A percentile compares a stretch with the other conserved stretches of the same genome.
These are phyloP conservation scores for Hyposoter dolosus DNA, from an alignment of 2,888 invertebrate genomes.

Conservation along the genomic window DNA sequence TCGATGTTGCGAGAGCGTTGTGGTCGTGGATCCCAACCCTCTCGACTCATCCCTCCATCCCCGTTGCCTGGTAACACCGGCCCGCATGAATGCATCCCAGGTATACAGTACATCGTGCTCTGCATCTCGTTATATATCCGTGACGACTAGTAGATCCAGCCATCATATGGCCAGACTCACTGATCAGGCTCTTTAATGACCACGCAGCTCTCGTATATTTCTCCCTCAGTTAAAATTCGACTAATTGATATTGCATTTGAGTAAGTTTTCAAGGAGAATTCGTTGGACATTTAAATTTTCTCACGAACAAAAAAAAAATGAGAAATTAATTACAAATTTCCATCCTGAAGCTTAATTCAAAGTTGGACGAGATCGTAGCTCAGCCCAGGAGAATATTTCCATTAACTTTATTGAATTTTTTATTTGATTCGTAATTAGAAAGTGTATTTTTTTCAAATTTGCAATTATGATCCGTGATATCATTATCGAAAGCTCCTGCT, in stretches of 20 bases:
- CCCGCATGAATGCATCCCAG: conserved; percentile 48
- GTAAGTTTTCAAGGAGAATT: background rate
- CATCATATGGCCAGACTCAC: conserved; percentile 49
- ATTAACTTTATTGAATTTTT: background rate
- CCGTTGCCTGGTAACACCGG: conserved; percentile 61
- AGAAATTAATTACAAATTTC: background rate
- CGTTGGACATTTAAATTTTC: background rate
- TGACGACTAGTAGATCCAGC: conserved; percentile 44
- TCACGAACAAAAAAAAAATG: background rate
- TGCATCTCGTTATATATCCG: conserved; percentile 47
- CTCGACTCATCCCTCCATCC: background rate
- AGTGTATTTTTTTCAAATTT: too few species aligned
- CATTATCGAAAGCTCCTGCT: background rate
- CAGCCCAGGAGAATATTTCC: background rate
- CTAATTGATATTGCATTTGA: conserved; percentile 16
- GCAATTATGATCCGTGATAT: too few species aligned
- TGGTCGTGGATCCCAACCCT: conserved; percentile 37
- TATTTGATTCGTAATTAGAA: too few species aligned
- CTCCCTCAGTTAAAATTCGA: background rate
- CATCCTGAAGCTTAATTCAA: background rate
- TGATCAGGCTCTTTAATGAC: conserved; percentile 34
- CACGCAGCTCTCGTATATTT: background rate
- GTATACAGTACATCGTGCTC: conserved; percentile 30
- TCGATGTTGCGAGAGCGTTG: conserved; percentile 50
- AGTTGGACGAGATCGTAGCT: background rate